Conservation (phyloP, 2,888 invertebrate species). For the Meteorus colon region DNA sequence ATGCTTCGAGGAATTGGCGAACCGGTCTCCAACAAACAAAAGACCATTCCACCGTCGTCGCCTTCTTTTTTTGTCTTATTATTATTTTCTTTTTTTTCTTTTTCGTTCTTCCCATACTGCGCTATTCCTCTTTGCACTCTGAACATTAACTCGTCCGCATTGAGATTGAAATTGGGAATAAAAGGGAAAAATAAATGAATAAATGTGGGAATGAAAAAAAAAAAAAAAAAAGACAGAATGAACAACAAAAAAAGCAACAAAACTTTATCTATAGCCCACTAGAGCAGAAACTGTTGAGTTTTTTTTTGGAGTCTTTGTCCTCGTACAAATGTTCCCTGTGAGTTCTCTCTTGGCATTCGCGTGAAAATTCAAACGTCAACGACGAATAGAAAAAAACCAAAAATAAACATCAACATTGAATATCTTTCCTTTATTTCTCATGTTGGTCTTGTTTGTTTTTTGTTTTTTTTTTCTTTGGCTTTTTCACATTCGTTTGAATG, state of each 20-base stretch:
- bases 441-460: not conserved
- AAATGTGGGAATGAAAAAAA: not conserved
- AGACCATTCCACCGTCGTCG: slow-evolving; percentile 54
- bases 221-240: not conserved
- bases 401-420: too few relatives aligned
- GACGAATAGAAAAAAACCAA: not conserved
- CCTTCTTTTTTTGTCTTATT: slow-evolving; percentile 30
- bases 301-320: not conserved
- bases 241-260: not conserved
- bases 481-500: not conserved
- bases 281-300: not conserved
- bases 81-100: too few relatives aligned
- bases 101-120: not conserved
- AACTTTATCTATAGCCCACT: not conserved
- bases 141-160: slow-evolving; percentile 16
- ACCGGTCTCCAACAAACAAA: slow-evolving; percentile 67
- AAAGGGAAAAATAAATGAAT: slow-evolving; percentile 4
- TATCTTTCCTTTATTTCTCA: not conserved
- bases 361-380: not conserved
- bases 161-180: slow-evolving; percentile 26
- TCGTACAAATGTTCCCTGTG: not conserved
- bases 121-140: slow-evolving; percentile 8
- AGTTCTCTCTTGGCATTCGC: not conserved
- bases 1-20: slow-evolving; percentile 67
- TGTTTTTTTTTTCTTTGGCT: not conserved